These are phyloP conservation scores for Opisthocomus hoazin DNA, from an alignment of 2,113 vertebrate genomes.

Conservation along the genomic window DNA sequence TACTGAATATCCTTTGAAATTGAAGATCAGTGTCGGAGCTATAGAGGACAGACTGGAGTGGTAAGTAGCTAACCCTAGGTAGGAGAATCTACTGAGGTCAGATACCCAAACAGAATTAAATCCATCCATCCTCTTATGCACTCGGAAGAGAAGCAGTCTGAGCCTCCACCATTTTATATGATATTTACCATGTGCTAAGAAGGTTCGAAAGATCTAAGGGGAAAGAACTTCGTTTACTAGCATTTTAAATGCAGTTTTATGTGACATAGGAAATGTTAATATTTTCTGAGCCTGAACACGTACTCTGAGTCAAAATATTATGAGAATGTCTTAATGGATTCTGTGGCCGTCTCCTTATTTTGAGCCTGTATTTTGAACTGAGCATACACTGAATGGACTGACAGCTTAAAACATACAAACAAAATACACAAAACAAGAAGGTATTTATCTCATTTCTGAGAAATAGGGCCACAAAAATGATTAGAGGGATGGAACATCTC, in stretches of 20 bases:
- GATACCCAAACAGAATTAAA: conserved; percentile 14
- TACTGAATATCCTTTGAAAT: conserved; percentile 18
- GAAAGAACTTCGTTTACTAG: neutral
- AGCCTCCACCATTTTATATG: neutral
- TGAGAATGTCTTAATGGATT: neutral
- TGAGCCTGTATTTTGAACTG: neutral
- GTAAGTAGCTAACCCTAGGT: neutral
- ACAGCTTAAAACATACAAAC: neutral
- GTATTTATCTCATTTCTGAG: neutral
- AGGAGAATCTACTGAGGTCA: neutral
- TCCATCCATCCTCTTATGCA: neutral
- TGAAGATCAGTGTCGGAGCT: conserved; percentile 3
- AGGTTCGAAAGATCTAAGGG: neutral
- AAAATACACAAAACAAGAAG: neutral
- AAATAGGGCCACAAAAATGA: neutral
- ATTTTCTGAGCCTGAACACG: neutral
- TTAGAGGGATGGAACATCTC: neutral
- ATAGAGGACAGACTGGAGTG: neutral
- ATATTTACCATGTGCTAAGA: neutral
- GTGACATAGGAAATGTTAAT: neutral
- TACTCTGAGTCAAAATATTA: neutral
- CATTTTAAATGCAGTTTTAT: conserved; percentile 25
- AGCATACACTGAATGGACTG: neutral
- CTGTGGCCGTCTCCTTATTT: neutral
- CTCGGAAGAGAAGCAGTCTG: neutral